Percentiles rank a stretch among this genome's conserved stretches.
These are phyloP conservation scores for Cheilosia soror DNA, from an alignment of 2,888 invertebrate genomes.

Conservation along the genomic window DNA sequence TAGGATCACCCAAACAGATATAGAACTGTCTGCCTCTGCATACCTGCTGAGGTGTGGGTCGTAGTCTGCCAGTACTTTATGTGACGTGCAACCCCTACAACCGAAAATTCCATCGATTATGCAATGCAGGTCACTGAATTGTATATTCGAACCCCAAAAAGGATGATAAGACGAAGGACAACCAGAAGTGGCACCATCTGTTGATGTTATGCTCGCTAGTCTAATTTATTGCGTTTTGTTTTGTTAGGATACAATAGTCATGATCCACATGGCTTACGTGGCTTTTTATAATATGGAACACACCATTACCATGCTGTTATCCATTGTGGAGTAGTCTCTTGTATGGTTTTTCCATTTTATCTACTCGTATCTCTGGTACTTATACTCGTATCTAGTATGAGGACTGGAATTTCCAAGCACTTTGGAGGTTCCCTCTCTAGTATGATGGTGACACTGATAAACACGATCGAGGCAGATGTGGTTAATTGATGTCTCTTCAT, in stretches of 20 bases:
- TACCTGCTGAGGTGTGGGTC: constrained; percentile 40
- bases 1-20: constrained; percentile 38
- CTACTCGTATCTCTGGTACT: not conserved
- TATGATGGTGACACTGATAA: constrained; percentile 43
- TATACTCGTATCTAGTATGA: constrained; percentile 15
- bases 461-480: constrained; percentile 63
- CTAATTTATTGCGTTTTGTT: constrained; percentile 14
- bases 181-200: constrained; percentile 63
- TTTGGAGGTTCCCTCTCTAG: constrained; percentile 30
- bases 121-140: constrained; percentile 33
- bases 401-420: constrained; percentile 14
- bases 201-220: constrained; percentile 35
- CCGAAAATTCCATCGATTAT: constrained; percentile 30
- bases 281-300: constrained; percentile 39
- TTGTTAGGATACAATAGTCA: constrained; percentile 38
- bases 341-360: not conserved
- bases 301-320: constrained; percentile 44
- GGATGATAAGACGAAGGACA: constrained; percentile 24
- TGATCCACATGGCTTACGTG: constrained; percentile 25
- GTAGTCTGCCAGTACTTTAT: constrained; percentile 8
- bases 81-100: constrained; percentile 30
- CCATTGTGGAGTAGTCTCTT: constrained; percentile 14
- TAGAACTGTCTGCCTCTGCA: not conserved
- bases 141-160: constrained; percentile 17
- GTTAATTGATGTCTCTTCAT: constrained; percentile 57